Evolutionary conservation across 2,888 invertebrate species (phyloP), one percentile per base, ranked within the genome.

Genomic region (Cataglyphis rosenhaueri): DNA sequence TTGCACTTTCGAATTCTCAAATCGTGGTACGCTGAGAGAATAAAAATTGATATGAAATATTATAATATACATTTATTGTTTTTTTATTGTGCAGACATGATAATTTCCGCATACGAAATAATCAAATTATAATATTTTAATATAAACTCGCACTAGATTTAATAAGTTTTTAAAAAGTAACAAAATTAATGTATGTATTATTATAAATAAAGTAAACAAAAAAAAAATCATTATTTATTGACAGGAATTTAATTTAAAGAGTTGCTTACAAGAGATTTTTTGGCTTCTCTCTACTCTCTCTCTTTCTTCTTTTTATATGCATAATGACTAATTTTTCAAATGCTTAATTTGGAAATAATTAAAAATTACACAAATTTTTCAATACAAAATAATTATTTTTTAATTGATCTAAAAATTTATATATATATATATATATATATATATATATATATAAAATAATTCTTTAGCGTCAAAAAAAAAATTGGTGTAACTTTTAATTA

Each of bases 1-100:
- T 41, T 21, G 64, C 52, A 70, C 38, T 68, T 68, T 5, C 21
- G 25, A 76, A 76, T 68, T 70, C n/a, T 41, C 70, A 38, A 55
- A 29, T 55, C 1, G 32, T 25, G 18, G 38, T 57, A 57, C 38
- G 8, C 35, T 35, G 3, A 8, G 5, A 38, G 3, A 3, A 10
- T 64, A 29, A 66, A 21, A 21, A 21, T 1, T 10, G 44, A 44
- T 59, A 78, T 59, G 8, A 59, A 35, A 25, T 21, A 44, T 15
- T 12, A 44, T 44, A 44, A 44, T 12, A 44, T 44, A 41, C 18
- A 35, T 25, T 44, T 41, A 15, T 41, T 41, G 65, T n/a, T 3
- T 65, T 25, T 32, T 62, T 9, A n/a, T 5, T 6, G 44, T 25
- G 8, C 25, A 41, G 15, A 5, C 6, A n/a, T 44, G 25, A 25